These are phyloP conservation scores for Troglohyphantes excavatus DNA, from an alignment of 2,888 invertebrate species.

Conservation along the genomic window DNA sequence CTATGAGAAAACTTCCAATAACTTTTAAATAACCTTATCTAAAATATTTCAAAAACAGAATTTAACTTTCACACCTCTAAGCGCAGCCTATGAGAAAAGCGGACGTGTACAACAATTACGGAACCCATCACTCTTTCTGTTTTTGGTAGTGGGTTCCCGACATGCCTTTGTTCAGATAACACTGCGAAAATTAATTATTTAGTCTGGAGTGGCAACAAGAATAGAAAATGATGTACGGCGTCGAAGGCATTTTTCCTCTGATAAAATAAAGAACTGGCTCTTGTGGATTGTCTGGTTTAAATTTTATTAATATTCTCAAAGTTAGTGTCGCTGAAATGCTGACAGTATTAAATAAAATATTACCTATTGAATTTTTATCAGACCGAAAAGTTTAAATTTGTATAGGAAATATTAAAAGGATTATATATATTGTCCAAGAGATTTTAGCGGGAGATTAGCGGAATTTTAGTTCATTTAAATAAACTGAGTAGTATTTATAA, in stretches of 20 bases:
- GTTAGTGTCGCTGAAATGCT: not conserved
- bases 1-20: no score
- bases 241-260: slow-evolving; percentile 10
- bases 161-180: not conserved
- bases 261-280: slow-evolving; percentile 28
- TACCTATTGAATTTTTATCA: no score
- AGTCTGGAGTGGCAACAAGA: not conserved
- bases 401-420: no score
- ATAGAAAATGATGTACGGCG: slow-evolving; percentile 35
- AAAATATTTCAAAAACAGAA: not conserved
- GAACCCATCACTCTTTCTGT: slow-evolving; percentile 15
- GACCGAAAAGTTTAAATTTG: no score
- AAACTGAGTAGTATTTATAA: no score
- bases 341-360: no score
- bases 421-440: no score
- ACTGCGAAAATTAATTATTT: not conserved
- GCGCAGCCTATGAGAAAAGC: no score
- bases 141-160: not conserved
- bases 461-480: no score
- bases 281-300: slow-evolving; percentile 38
- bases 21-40: no score
- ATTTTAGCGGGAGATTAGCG: no score
- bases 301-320: slow-evolving; percentile 47
- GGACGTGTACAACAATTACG: slow-evolving; percentile 3
- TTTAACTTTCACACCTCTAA: not conserved